phyloP scores from a whole-genome alignment of 2,888 invertebrate genomes.

The Caenorhabditis sp. region DNA sequence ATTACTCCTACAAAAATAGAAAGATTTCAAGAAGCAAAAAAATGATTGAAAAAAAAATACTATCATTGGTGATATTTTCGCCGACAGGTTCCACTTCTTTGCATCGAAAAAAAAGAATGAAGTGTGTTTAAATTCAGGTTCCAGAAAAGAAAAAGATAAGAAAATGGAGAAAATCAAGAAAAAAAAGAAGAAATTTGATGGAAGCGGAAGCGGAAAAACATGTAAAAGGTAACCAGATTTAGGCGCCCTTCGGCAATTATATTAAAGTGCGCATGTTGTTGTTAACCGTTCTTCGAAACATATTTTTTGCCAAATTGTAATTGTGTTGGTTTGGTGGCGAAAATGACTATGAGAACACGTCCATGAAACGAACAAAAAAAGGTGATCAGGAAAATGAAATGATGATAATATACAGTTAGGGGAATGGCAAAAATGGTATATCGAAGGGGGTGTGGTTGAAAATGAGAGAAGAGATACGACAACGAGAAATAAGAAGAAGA shows the following conservation, averaged over 20 bases:
- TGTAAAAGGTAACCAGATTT: not conserved
- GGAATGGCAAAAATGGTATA: not conserved
- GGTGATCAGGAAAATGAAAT: not conserved
- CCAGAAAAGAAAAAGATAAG: not conserved
- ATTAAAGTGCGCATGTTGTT: not conserved
- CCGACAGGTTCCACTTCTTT: not conserved
- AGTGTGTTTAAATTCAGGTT: not conserved
- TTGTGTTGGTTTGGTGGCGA: too few relatives aligned
- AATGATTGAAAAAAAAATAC: not conserved
- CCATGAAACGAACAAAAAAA: not conserved
- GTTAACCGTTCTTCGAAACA: too few relatives aligned
- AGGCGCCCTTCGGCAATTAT: not conserved
- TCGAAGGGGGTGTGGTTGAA: not conserved
- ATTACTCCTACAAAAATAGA: not conserved
- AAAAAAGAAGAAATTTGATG: constrained; percentile 7
- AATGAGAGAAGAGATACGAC: not conserved
- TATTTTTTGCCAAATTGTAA: too few relatives aligned
- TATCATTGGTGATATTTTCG: not conserved
- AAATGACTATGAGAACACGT: too few relatives aligned
- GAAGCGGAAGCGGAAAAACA: not conserved
- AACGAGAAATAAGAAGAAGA: not conserved
- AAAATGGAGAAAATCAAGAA: constrained; percentile 3
- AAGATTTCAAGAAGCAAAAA: constrained; percentile 11
- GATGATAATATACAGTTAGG: not conserved
- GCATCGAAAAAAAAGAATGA: not conserved